Evolutionary conservation across 2,797 vertebrate genomes (phyloP).

Genomic region (Sebastes oblongus): DNA sequence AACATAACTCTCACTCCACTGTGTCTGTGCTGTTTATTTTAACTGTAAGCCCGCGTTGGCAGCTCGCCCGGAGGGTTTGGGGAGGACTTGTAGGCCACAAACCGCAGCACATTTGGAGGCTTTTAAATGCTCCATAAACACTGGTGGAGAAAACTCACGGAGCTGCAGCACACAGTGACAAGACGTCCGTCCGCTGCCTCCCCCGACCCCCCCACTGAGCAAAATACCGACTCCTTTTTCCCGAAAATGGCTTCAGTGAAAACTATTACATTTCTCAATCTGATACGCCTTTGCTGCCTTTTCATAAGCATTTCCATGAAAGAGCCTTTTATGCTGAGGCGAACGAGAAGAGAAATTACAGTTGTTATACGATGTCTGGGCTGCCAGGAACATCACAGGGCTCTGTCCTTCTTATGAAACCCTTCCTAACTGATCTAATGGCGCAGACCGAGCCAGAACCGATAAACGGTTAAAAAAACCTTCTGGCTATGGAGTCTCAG

Average conservation of each 20-base stretch:
- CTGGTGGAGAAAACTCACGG: slow-evolving; percentile 56
- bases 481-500: slow-evolving; percentile 2
- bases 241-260: slow-evolving; percentile 62
- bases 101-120: slow-evolving; percentile 72
- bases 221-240: slow-evolving; percentile 45
- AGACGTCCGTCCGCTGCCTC: slow-evolving; percentile 23
- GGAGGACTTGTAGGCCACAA: slow-evolving; percentile 70
- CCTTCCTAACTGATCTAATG: slow-evolving; percentile 48
- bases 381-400: slow-evolving; percentile 55
- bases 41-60: slow-evolving; percentile 50
- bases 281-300: slow-evolving; percentile 53
- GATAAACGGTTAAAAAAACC: slow-evolving; percentile 6
- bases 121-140: slow-evolving; percentile 75
- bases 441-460: neutral
- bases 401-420: slow-evolving; percentile 46
- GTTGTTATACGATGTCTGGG: slow-evolving; percentile 41
- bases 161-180: slow-evolving; percentile 51
- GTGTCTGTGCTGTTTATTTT: slow-evolving; percentile 53
- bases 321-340: slow-evolving; percentile 58
- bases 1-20: slow-evolving; percentile 30
- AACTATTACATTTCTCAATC: slow-evolving; percentile 67
- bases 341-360: slow-evolving; percentile 62
- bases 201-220: neutral
- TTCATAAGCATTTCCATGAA: slow-evolving; percentile 63
- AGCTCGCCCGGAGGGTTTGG: slow-evolving; percentile 36